Conservation (phyloP, 2,888 invertebrate genomes). For the Antheraea yamamai region DNA sequence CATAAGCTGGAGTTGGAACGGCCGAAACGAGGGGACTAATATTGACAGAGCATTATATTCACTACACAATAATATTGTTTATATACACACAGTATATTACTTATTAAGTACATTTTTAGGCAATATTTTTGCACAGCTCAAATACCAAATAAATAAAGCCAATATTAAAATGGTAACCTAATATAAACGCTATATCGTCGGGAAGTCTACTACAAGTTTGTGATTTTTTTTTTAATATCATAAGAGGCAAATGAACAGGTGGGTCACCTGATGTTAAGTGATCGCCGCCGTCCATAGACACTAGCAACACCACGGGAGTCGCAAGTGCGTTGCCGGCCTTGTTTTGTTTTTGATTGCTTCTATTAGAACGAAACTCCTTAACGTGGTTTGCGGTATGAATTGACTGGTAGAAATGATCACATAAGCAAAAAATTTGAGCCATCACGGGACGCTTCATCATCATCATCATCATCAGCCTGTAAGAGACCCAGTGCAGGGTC, state of each 20-base stretch:
- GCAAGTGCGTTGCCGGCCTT: too few relatives aligned
- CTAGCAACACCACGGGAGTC: too few relatives aligned
- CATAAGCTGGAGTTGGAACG: constrained; percentile 58
- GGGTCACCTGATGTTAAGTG: too few relatives aligned
- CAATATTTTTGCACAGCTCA: background rate
- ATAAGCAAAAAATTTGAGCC: too few relatives aligned
- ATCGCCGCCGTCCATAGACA: too few relatives aligned
- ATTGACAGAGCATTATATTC: constrained; percentile 36
- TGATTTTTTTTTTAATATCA: background rate
- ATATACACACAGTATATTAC: constrained; percentile 32
- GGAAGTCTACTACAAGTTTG: background rate
- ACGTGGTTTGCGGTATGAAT: too few relatives aligned
- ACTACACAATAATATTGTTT: constrained; percentile 8
- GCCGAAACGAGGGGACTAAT: constrained; percentile 46
- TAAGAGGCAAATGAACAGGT: too few relatives aligned
- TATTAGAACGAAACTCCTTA: too few relatives aligned
- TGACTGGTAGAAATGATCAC: too few relatives aligned
- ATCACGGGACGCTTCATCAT: too few relatives aligned
- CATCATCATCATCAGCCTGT: too few relatives aligned
- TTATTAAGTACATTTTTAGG: background rate
- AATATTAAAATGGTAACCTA: background rate
- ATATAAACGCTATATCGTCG: background rate
- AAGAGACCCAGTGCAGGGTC: too few relatives aligned
- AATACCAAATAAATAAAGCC: background rate
- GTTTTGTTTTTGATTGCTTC: background rate